A percentile compares a stretch with the other conserved stretches of the same genome.
phyloP scores from a whole-genome alignment of 2,113 vertebrate genomes.

The Oryzias curvinotus region DNA sequence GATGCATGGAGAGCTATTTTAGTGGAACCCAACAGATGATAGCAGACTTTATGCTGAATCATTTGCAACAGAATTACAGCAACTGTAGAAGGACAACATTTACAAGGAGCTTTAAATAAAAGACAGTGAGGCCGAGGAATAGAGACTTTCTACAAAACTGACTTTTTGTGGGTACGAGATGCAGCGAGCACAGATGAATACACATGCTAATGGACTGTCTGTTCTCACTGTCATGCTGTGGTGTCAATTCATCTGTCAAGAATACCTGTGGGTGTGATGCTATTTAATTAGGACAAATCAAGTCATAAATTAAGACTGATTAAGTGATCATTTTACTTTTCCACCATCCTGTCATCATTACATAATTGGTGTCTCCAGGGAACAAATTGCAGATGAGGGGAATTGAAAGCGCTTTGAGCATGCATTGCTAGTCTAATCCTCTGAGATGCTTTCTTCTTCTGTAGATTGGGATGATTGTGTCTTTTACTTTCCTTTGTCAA shows the following conservation, averaged over 20 bases:
- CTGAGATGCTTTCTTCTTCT: slow-evolving; percentile 4
- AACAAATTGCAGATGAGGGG: slow-evolving; percentile 38
- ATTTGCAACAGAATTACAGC: too few species aligned
- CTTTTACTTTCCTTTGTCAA: slow-evolving; percentile 10
- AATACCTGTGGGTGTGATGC: slow-evolving; percentile 21
- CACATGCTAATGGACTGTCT: slow-evolving; percentile 15
- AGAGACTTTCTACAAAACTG: neutral
- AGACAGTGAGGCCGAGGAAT: neutral
- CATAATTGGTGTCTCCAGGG: slow-evolving; percentile 19
- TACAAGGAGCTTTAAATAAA: too few species aligned
- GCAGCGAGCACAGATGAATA: slow-evolving; percentile 7
- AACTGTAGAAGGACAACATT: too few species aligned
- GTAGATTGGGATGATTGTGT: slow-evolving; percentile 8
- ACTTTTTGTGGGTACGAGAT: neutral
- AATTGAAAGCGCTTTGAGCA: slow-evolving; percentile 2
- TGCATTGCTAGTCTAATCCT: slow-evolving; percentile 1
- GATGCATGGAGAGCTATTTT: too few species aligned
- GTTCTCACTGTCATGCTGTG: slow-evolving; percentile 14
- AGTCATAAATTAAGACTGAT: slow-evolving; percentile 53
- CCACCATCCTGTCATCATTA: slow-evolving; percentile 35
- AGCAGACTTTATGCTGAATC: too few species aligned
- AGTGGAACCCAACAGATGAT: too few species aligned
- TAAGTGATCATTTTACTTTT: slow-evolving; percentile 51
- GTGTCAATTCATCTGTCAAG: slow-evolving; percentile 39
- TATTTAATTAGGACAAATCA: slow-evolving; percentile 49